Base-by-base conservation (phyloP, 2,888 invertebrate genomes). In the Drosophila colorata region DNA sequence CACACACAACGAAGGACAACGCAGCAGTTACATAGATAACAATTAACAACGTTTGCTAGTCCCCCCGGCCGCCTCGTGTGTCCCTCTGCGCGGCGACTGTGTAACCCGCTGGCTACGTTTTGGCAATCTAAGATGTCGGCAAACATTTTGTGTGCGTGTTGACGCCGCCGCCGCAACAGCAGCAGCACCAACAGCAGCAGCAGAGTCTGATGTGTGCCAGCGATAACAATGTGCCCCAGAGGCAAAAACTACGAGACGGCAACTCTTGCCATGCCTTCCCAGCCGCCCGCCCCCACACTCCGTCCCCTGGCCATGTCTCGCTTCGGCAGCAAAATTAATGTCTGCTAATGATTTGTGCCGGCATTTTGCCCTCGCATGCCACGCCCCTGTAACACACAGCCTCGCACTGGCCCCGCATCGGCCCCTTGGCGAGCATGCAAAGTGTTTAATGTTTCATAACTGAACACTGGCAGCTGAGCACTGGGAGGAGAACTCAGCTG, bases 321-420 rank as follows among this genome's bases (percentile, higher is more conserved):
- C 28, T 57, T 40, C 44, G 58, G 49, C 55, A 70, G 69, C 81
- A 60, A 77, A 80, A 80, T 75, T 77, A 88, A 79, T 86, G 87
- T 79, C 83, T 88, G 83, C 83, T 88, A 86, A 88, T 88, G 83
- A 86, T 88, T 82, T 86, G 83, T 80, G 80, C 80, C 83, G 61
- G 70, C 66, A 61, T 73, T 58, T 40, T 59, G 69, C 61, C 67
- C 65, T 25, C 57, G 28, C 57, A 28, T 55, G 63, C 69, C 71
- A 49, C 61, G 44, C 63, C 55, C 46, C 49, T 41, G 25, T n/a
- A 33, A 33, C 31, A 16, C 20, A 14, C 38, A 2, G 38, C 49
- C 20, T 31, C 37, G 33, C 33, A 4, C 25, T 9, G 9, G n/a
- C n/a, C 8, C 9, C 6, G 6, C 25, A 14, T 20, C 14, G 31